Percentiles rank a stretch among this genome's conserved stretches.
These are phyloP conservation scores for Cottoperca gobio DNA, from an alignment of 2,797 vertebrate genomes.

Conservation along the genomic window DNA sequence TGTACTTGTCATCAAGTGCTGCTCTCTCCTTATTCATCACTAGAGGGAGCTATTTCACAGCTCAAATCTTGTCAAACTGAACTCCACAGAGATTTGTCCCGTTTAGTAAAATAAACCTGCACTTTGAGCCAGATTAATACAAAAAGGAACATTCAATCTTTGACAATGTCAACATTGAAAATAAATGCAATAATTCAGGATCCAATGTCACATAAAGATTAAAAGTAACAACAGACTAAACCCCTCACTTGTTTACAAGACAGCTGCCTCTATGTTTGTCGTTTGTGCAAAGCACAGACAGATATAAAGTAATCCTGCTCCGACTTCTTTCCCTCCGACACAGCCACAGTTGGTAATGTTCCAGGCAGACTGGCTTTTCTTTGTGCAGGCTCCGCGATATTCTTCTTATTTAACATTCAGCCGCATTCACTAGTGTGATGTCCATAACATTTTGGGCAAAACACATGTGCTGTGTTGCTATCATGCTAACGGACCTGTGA, in stretches of 20 bases:
- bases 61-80: not conserved
- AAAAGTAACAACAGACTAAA: not conserved
- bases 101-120: not conserved
- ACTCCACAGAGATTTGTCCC: not conserved
- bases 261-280: not conserved
- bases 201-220: not conserved
- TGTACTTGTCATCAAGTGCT: not conserved
- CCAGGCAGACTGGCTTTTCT: conserved; percentile 8
- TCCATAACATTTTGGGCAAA: too few relatives aligned
- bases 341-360: conserved; percentile 2
- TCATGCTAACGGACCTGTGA: too few relatives aligned
- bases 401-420: conserved; percentile 12
- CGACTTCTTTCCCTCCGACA: conserved; percentile 10
- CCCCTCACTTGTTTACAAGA: not conserved
- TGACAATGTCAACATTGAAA: not conserved
- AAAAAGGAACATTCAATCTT: not conserved
- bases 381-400: not conserved
- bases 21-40: conserved; percentile 28
- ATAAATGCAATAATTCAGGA: not conserved
- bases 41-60: conserved; percentile 62
- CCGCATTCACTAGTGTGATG: not conserved
- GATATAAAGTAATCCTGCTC: conserved; percentile 27
- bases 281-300: conserved; percentile 16
- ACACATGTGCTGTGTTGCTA: too few relatives aligned
- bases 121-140: not conserved